These are phyloP conservation scores for Phalacrocorax aristotelis DNA, from an alignment of 2,113 vertebrate genomes.

Conservation along the genomic window DNA sequence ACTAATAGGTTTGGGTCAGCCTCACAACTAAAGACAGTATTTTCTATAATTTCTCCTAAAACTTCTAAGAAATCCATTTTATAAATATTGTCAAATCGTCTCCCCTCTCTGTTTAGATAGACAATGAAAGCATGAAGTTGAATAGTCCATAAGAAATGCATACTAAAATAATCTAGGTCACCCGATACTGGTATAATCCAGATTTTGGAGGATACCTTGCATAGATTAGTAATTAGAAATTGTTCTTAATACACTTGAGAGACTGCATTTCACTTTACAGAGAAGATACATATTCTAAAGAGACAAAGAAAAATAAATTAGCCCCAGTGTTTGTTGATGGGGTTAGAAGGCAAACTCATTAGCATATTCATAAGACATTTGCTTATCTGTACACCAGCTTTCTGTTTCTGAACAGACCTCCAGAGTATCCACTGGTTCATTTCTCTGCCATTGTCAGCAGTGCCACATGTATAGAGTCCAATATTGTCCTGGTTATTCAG, in stretches of 20 bases:
- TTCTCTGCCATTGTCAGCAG: neutral
- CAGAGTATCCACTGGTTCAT: constrained; percentile 13
- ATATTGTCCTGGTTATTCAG: constrained; percentile 41
- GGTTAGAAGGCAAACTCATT: constrained; percentile 39
- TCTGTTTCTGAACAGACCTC: neutral
- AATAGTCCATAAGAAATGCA: neutral
- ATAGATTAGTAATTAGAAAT: neutral
- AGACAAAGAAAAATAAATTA: constrained; percentile 26
- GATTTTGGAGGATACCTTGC: neutral
- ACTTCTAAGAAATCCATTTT: neutral
- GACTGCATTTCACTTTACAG: neutral
- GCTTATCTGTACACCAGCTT: constrained; percentile 17
- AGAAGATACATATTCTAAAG: neutral
- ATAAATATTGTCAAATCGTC: neutral
- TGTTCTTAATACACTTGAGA: neutral
- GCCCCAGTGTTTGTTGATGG: neutral
- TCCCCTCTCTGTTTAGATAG: neutral
- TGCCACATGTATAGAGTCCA: constrained; percentile 6
- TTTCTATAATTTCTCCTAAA: neutral
- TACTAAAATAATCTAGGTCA: neutral
- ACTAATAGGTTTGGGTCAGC: neutral
- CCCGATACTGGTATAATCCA: neutral
- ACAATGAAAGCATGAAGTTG: neutral
- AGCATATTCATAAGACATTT: constrained; percentile 39
- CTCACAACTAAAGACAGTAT: neutral